Evolutionary conservation across 1,140 invertebrate genomes (phyloP), one percentile per base, ranked within the genome.

Genomic region (Lasioglossum baleicum): DNA sequence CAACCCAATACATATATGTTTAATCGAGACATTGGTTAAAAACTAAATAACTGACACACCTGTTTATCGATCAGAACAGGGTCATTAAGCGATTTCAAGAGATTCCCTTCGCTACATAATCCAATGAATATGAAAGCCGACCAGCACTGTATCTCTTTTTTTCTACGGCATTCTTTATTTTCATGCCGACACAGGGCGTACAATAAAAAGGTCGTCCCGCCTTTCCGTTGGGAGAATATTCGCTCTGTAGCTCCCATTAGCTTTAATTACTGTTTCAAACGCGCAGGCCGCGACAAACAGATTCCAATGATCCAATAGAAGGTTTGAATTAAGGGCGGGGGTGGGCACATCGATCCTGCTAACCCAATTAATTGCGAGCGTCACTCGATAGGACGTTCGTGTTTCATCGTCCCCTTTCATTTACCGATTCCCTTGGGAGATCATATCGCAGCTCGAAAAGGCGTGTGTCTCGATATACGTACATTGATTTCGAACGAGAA

Each of bases 331-430:
- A 74, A 72, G 48, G 51, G 69, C 44, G 44, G 22, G 73, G 56
- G 68, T 42, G 61, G 70, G 17, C 76, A 69, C 81, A 15, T 31
- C 65, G 68, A 67, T n/a, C 72, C 79, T 68, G 66, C 40, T 88
- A 88, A 88, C 81, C 83, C 81, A 81, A 88, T 89, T 90, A 90
- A 87, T 87, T 75, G 80, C 76, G 64, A 80, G 72, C 73, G 82
- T 76, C 82, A 84, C 70, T 78, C 68, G 77, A 84, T 84, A 85
- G 72, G 84, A 64, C 63, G 77, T 82, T 71, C 74, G 79, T 87
- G 80, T 87, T 89, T 79, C 86, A 80, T 80, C 66, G 17, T 61
- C 58, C 80, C 80, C 72, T 80, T 83, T 83, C 73, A 76, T 78
- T 80, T 72, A 60, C 70, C 66, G 63, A 68, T 79, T 72, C 84